phyloP scores from a whole-genome alignment of 2,113 vertebrate species.

The Pituophis catenifer region DNA sequence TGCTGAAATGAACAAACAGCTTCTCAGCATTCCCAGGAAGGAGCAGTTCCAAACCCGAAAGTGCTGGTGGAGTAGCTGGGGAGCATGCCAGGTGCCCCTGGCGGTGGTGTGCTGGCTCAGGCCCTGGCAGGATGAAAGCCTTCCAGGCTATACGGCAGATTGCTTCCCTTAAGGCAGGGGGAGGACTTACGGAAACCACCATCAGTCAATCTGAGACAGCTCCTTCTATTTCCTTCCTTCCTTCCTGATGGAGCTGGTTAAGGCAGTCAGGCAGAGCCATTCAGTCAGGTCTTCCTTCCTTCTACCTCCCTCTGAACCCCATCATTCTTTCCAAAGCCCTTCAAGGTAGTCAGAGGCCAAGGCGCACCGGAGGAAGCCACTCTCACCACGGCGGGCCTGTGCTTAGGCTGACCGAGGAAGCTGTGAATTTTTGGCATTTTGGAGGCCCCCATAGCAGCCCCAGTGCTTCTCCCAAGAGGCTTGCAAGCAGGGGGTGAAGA shows the following conservation, averaged over 20 bases:
- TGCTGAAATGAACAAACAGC: background rate
- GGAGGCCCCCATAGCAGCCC: background rate
- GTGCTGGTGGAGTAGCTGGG: background rate
- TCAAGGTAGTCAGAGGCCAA: slow-evolving; percentile 35
- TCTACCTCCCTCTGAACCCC: slow-evolving; percentile 39
- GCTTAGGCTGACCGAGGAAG: background rate
- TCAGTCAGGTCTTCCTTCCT: background rate
- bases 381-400: too few species aligned
- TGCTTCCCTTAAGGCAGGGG: background rate
- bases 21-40: slow-evolving; percentile 45
- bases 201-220: background rate
- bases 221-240: background rate
- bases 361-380: too few species aligned
- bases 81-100: background rate
- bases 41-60: slow-evolving; percentile 23
- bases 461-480: background rate
- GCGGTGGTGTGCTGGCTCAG: background rate
- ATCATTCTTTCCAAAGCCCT: slow-evolving; percentile 33
- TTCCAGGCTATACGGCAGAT: background rate
- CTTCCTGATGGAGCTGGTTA: background rate
- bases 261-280: background rate
- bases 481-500: background rate
- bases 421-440: background rate
- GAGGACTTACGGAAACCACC: background rate
- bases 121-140: background rate